Evolutionary conservation across 2,888 invertebrate genomes (phyloP).

Genomic region (Lasius platythorax): DNA sequence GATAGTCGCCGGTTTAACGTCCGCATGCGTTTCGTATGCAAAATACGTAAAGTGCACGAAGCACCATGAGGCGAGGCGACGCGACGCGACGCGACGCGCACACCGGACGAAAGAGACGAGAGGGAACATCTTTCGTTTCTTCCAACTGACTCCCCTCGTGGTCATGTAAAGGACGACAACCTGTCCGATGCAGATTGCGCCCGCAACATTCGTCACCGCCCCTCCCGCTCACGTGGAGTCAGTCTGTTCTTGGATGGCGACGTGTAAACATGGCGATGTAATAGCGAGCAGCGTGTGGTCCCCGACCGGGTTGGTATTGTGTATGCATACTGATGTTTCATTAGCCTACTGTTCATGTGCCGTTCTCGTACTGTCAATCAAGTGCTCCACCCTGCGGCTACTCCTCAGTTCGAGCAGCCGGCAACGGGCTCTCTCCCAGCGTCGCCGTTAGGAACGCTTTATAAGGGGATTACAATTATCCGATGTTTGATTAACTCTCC

Average conservation of each 20-base stretch:
- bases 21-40: slow-evolving; percentile 44
- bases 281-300: slow-evolving; percentile 75
- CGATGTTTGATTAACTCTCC: slow-evolving; percentile 75
- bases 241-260: slow-evolving; percentile 59
- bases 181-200: slow-evolving; percentile 61
- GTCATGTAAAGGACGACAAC: slow-evolving; percentile 60
- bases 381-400: slow-evolving; percentile 79
- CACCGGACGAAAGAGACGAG: slow-evolving; percentile 16
- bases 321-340: slow-evolving; percentile 84
- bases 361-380: slow-evolving; percentile 83
- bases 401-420: slow-evolving; percentile 72
- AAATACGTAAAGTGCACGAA: slow-evolving; percentile 51
- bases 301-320: slow-evolving; percentile 71
- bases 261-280: slow-evolving; percentile 77
- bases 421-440: slow-evolving; percentile 49
- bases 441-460: slow-evolving; percentile 77
- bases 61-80: slow-evolving; percentile 13
- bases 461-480: slow-evolving; percentile 81
- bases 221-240: slow-evolving; percentile 42
- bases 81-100: slow-evolving; percentile 24
- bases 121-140: slow-evolving; percentile 49
- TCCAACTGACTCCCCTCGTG: slow-evolving; percentile 9
- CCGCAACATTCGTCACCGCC: slow-evolving; percentile 70
- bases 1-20: slow-evolving; percentile 43
- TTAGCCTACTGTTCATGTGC: slow-evolving; percentile 83